phyloP scores from a whole-genome alignment of 1,140 invertebrate species.

The Paramacrobiotus metropolitanus region DNA sequence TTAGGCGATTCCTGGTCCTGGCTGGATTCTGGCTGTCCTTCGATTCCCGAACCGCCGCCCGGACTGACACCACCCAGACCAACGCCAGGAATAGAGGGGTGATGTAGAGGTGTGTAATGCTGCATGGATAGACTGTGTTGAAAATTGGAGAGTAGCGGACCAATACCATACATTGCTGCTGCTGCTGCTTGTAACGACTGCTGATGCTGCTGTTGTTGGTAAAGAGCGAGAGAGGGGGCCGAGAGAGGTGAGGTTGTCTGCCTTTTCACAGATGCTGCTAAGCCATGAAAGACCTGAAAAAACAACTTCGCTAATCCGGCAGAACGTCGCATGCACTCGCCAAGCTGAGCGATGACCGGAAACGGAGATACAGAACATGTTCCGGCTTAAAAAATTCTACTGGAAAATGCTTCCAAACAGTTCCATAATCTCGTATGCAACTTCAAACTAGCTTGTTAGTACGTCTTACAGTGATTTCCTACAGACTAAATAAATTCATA shows the following conservation, averaged over 20 bases:
- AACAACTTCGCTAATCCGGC: too few relatives aligned
- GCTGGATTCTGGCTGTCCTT: not conserved
- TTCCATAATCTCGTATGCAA: too few relatives aligned
- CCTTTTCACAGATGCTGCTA: conserved; percentile 2
- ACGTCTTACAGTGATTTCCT: too few relatives aligned
- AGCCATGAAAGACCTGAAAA: conserved; percentile 2
- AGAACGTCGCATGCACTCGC: too few relatives aligned
- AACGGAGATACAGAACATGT: too few relatives aligned
- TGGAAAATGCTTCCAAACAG: too few relatives aligned
- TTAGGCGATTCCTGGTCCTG: too few relatives aligned
- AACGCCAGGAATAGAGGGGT: not conserved
- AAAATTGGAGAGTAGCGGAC: not conserved
- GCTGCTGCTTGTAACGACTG: not conserved
- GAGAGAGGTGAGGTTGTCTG: conserved; percentile 1
- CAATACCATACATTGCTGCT: not conserved
- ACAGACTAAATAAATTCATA: too few relatives aligned
- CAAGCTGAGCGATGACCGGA: too few relatives aligned
- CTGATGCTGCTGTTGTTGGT: not conserved
- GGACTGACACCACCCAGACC: not conserved
- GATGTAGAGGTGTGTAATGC: too few relatives aligned
- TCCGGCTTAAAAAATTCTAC: too few relatives aligned
- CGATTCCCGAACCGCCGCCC: not conserved
- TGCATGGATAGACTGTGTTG: not conserved
- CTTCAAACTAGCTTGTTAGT: too few relatives aligned
- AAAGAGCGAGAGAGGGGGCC: not conserved